Conservation (phyloP, 1,140 invertebrate genomes). For the Cyphomyrmex costatus region DNA sequence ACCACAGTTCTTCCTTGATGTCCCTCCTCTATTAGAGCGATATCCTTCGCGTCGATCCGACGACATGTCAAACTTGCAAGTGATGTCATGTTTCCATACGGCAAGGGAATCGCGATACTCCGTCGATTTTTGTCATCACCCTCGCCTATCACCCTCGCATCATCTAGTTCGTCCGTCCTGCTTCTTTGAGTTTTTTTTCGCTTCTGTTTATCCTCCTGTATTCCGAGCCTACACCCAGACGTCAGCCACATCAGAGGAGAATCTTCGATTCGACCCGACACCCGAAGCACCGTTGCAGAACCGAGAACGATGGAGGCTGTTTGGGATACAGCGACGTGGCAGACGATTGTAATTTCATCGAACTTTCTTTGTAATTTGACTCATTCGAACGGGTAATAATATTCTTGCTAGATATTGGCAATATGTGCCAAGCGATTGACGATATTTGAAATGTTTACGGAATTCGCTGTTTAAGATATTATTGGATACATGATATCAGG, state of each 20-base stretch:
- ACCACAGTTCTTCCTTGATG: neutral
- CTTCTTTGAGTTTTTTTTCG: conserved; percentile 49
- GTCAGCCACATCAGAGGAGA: conserved; percentile 71
- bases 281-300: conserved; percentile 53
- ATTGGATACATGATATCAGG: neutral
- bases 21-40: conserved; percentile 31
- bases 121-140: conserved; percentile 35
- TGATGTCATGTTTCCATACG: neutral
- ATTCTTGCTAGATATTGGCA: conserved; percentile 10
- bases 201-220: conserved; percentile 63
- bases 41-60: neutral
- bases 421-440: neutral
- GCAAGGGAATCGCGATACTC: conserved; percentile 14
- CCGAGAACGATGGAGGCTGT: conserved; percentile 25
- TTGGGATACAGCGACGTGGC: conserved; percentile 8
- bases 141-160: conserved; percentile 51
- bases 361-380: neutral
- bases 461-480: neutral
- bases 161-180: conserved; percentile 29
- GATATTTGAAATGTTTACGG: neutral
- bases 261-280: conserved; percentile 39
- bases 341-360: neutral
- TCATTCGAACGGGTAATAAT: conserved; percentile 1
- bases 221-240: conserved; percentile 69
- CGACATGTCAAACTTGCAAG: conserved; percentile 17